Base-by-base conservation (phyloP, 2,888 invertebrate genomes). In the Nezara viridula region DNA sequence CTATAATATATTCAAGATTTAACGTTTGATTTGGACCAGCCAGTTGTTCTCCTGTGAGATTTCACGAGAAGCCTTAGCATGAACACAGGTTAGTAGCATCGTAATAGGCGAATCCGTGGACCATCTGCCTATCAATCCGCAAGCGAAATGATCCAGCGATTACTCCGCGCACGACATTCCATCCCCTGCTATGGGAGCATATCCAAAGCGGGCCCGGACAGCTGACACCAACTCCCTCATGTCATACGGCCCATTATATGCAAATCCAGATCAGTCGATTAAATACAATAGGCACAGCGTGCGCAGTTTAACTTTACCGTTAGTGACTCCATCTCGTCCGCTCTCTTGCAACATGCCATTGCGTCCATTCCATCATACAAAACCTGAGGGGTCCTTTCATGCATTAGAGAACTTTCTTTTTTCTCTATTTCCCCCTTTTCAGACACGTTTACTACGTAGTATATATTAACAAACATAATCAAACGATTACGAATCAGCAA, bases 191-290 rank as follows among this genome's bases (percentile, higher is more conserved):
- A 81, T 81, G 81, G 81, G 44, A 44, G 44, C 10, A 44, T 44
- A 44, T 37, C 60, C 27, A 6, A 14, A 32, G 60, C 14, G 60
- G 1, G 9, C n/a, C 44, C 44, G 16, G 81, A 81, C 81, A 81
- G 81, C 81, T 81, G 81, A 44, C 81, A 81, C 81, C 6, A n/a
- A 44, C 81, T 47, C 44, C 81, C 81, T 44, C 81, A 47, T 81
- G 81, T 81, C 81, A 81, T 81, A 81, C 81, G 44, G 44, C n/a
- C 81, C 47, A 81, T 81, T 81, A 81, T 81, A 81, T 81, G 81
- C 81, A 81, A 81, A 81, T 81, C 81, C 81, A 81, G 44, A 81
- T 81, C 44, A 81, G 81, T 81, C 81, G 81, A 81, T 81, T 81
- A 81, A 81, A 81, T 44, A 81, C 81, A 81, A 81, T 81, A 81